Evolutionary conservation across 2,113 vertebrate species (phyloP).

Genomic region (Helogale parvula): DNA sequence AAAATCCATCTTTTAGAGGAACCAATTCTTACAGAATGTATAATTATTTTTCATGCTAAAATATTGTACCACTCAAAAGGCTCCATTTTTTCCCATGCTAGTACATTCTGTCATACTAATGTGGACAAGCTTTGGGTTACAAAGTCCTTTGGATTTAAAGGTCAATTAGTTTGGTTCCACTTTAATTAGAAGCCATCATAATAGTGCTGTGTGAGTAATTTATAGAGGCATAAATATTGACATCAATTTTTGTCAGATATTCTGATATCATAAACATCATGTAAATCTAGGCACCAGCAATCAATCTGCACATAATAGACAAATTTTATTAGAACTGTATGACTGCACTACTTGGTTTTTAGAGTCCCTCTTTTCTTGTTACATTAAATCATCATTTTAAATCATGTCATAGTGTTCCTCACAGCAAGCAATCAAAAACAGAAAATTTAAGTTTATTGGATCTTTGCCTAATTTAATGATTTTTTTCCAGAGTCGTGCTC

Average conservation of each 20-base stretch:
- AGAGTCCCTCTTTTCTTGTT: constrained; percentile 56
- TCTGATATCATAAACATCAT: constrained; percentile 77
- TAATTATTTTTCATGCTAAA: constrained; percentile 48
- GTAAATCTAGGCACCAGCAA: constrained; percentile 58
- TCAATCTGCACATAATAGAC: constrained; percentile 70
- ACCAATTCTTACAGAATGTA: background rate
- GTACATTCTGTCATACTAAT: background rate
- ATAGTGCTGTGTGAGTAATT: constrained; percentile 53
- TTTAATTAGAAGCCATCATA: constrained; percentile 79
- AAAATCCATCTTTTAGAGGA: background rate
- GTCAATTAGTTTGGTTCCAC: constrained; percentile 66
- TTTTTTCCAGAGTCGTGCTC: constrained; percentile 45
- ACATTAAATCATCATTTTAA: constrained; percentile 65
- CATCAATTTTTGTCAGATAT: constrained; percentile 78
- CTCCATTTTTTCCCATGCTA: too few relatives aligned
- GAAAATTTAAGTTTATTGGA: constrained; percentile 70
- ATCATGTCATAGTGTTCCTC: constrained; percentile 34
- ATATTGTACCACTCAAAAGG: background rate
- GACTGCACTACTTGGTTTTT: constrained; percentile 49
- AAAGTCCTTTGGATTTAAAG: constrained; percentile 70
- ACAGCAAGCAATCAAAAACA: constrained; percentile 70
- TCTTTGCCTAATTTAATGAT: constrained; percentile 76
- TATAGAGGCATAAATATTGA: constrained; percentile 67
- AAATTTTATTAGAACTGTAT: constrained; percentile 69
- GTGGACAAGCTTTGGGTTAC: background rate